Conservation (phyloP, 2,797 vertebrate species). For the Enteromius radiatus region DNA sequence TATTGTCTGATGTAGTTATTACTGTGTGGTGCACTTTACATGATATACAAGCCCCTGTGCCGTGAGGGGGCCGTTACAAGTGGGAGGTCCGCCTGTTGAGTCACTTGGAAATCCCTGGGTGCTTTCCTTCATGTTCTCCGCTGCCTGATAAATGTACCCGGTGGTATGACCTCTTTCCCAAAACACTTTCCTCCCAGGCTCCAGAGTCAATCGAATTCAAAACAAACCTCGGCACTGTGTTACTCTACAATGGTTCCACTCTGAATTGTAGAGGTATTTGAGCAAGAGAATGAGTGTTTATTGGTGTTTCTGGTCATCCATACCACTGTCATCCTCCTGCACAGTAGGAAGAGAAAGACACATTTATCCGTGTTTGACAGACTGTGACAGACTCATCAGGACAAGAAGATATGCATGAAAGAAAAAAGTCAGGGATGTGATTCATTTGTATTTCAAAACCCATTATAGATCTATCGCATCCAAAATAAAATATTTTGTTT, state of each 20-base stretch:
- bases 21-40: conserved; percentile 11
- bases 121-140: conserved; percentile 32
- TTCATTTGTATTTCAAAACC: neutral
- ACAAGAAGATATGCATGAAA: neutral
- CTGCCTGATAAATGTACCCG: conserved; percentile 26
- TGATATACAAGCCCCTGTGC: conserved; percentile 19
- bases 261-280: neutral
- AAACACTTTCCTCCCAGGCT: conserved; percentile 13
- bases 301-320: conserved; percentile 27
- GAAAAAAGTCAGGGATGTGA: neutral
- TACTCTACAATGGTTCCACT: conserved; percentile 4
- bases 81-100: conserved; percentile 48
- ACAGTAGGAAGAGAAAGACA: neutral
- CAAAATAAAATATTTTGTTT: too few species aligned
- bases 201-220: conserved; percentile 21
- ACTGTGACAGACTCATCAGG: neutral
- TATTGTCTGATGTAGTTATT: conserved; percentile 10
- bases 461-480: neutral
- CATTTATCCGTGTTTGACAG: neutral
- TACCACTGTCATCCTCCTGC: neutral
- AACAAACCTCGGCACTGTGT: conserved; percentile 18
- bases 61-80: neutral
- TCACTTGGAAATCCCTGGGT: conserved; percentile 50
- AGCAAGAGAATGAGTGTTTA: conserved; percentile 13
- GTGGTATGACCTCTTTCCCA: conserved; percentile 21